Conservation (phyloP, 2,888 invertebrate genomes). For the Patella depressa region DNA sequence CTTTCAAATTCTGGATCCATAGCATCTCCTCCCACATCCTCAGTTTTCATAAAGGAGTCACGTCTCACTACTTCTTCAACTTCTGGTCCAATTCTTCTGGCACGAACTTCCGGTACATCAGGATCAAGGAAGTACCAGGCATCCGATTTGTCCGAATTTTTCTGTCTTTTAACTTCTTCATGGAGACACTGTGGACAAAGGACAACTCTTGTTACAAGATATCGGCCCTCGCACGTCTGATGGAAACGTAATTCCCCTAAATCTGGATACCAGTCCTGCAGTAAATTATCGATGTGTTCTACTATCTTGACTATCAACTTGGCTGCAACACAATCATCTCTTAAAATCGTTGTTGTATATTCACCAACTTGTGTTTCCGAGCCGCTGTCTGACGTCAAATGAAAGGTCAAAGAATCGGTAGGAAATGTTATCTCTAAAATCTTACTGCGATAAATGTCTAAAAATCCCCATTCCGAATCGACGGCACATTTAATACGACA, state of each 20-base stretch:
- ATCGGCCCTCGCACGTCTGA: slow-evolving; percentile 95
- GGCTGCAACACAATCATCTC: slow-evolving; percentile 56
- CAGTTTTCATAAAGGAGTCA: too few relatives aligned
- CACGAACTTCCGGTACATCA: neutral
- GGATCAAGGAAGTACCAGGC: slow-evolving; percentile 1
- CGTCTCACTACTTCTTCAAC: too few relatives aligned
- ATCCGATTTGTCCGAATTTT: neutral
- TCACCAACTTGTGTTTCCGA: slow-evolving; percentile 34
- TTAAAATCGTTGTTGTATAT: slow-evolving; percentile 40
- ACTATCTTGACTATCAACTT: slow-evolving; percentile 81
- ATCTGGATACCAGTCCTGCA: slow-evolving; percentile 98
- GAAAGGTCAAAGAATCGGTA: slow-evolving; percentile 51
- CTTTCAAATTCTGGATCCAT: too few relatives aligned
- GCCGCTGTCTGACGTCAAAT: slow-evolving; percentile 39
- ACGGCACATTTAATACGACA: slow-evolving; percentile 73
- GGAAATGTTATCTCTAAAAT: slow-evolving; percentile 82
- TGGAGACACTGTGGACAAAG: slow-evolving; percentile 91
- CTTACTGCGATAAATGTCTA: slow-evolving; percentile 84
- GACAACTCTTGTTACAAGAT: slow-evolving; percentile 92
- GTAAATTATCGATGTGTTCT: slow-evolving; percentile 93
- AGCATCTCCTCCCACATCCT: too few relatives aligned
- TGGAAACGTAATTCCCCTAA: slow-evolving; percentile 90
- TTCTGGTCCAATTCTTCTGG: neutral
- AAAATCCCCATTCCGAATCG: slow-evolving; percentile 88
- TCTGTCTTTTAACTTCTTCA: slow-evolving; percentile 38